phyloP scores from a whole-genome alignment of 1,140 invertebrate species.

The Atta cephalotes region DNA sequence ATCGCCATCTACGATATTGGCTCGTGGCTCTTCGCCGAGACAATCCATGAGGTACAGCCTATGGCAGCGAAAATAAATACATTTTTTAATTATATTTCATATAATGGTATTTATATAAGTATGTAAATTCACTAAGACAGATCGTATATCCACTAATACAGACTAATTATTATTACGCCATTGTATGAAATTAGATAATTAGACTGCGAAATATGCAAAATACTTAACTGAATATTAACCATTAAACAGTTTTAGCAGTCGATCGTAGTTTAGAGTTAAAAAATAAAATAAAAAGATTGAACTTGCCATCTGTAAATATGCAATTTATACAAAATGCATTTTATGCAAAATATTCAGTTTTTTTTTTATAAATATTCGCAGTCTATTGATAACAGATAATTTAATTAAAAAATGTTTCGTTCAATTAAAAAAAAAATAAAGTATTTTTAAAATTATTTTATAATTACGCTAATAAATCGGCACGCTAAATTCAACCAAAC shows the following conservation, averaged over 20 bases:
- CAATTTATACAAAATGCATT: no score
- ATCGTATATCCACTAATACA: neutral
- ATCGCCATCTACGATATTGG: slow-evolving; percentile 72
- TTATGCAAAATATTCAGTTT: no score
- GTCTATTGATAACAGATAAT: neutral
- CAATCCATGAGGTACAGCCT: slow-evolving; percentile 70
- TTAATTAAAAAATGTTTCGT: neutral
- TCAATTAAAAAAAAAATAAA: slow-evolving; percentile 2
- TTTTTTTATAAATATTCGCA: no score
- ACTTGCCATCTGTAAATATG: no score
- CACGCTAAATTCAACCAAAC: neutral
- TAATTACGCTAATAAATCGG: neutral
- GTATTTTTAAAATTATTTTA: slow-evolving; percentile 3
- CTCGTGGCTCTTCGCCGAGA: slow-evolving; percentile 59
- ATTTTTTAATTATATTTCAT: slow-evolving; percentile 2
- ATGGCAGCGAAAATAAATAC: slow-evolving; percentile 33
- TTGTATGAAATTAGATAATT: neutral
- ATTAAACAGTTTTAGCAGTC: no score
- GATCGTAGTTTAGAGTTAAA: no score
- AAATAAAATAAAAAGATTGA: no score
- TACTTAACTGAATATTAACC: no score
- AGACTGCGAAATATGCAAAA: no score
- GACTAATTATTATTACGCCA: neutral
- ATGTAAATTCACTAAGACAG: neutral
- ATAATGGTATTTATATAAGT: neutral